Evolutionary conservation across 2,113 vertebrate genomes (phyloP).

Genomic region (Dascyllus trimaculatus): DNA sequence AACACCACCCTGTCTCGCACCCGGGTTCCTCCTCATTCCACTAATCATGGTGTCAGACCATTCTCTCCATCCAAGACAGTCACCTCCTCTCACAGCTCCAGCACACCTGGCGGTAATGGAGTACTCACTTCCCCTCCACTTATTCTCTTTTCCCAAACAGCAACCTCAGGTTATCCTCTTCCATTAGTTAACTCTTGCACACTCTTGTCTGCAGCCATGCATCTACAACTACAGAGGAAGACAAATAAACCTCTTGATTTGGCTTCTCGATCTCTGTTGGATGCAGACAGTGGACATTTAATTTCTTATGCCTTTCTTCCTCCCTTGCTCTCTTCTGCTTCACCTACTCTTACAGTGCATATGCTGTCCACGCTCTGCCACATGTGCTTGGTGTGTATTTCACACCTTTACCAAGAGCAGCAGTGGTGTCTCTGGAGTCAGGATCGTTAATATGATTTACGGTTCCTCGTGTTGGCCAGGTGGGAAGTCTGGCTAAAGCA

Average conservation of each 20-base stretch:
- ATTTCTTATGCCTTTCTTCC: background rate
- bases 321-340: conserved; percentile 6
- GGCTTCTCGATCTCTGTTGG: conserved; percentile 2
- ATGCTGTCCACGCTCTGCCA: conserved; percentile 46
- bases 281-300: background rate
- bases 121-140: conserved; percentile 32
- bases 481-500: conserved; percentile 60
- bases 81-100: conserved; percentile 69
- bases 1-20: conserved; percentile 49
- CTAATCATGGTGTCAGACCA: conserved; percentile 58
- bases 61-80: conserved; percentile 64
- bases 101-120: conserved; percentile 77
- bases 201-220: conserved; percentile 15
- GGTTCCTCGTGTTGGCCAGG: conserved; percentile 30
- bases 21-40: conserved; percentile 48
- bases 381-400: conserved; percentile 62
- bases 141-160: conserved; percentile 19
- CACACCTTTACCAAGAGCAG: conserved; percentile 48
- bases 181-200: conserved; percentile 23
- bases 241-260: conserved; percentile 35
- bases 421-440: conserved; percentile 48
- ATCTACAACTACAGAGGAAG: conserved; percentile 37
- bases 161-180: conserved; percentile 41
- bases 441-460: conserved; percentile 74
- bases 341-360: conserved; percentile 17